Percentiles rank a stretch among this genome's conserved stretches.
These are phyloP conservation scores for Lochmaea capreae DNA, from an alignment of 2,888 invertebrate species.

Conservation along the genomic window DNA sequence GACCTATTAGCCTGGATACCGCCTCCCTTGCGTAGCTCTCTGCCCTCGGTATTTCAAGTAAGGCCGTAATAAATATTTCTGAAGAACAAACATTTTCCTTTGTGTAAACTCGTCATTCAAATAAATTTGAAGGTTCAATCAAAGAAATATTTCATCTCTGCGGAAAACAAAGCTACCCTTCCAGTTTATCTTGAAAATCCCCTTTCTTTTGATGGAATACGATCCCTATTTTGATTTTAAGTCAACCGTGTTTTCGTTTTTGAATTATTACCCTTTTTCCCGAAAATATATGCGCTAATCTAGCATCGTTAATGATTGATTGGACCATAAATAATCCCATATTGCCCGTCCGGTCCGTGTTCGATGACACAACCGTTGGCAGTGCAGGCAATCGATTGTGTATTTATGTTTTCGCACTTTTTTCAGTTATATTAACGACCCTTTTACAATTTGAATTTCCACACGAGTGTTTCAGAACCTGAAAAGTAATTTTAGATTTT, in stretches of 20 bases:
- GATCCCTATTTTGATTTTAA: slow-evolving; percentile 34
- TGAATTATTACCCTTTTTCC: slow-evolving; percentile 50
- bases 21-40: no score
- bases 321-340: slow-evolving; percentile 53
- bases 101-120: no score
- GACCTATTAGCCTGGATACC: no score
- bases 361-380: slow-evolving; percentile 19
- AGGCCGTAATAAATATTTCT: no score
- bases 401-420: slow-evolving; percentile 23
- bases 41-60: no score
- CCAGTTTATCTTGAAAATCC: not conserved
- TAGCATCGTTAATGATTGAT: slow-evolving; percentile 54
- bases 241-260: slow-evolving; percentile 29
- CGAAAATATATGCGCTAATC: slow-evolving; percentile 53
- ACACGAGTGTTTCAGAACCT: not conserved
- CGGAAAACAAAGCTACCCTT: not conserved
- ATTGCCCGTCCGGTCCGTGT: slow-evolving; percentile 37
- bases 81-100: no score
- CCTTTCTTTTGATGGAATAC: not conserved
- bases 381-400: slow-evolving; percentile 16
- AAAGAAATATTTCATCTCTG: not conserved
- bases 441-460: slow-evolving; percentile 4
- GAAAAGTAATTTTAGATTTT: slow-evolving; percentile 3
- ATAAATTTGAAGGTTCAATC: no score
- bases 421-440: slow-evolving; percentile 1